Conservation (phyloP, 2,888 invertebrate species). For the Drosophila merina region DNA sequence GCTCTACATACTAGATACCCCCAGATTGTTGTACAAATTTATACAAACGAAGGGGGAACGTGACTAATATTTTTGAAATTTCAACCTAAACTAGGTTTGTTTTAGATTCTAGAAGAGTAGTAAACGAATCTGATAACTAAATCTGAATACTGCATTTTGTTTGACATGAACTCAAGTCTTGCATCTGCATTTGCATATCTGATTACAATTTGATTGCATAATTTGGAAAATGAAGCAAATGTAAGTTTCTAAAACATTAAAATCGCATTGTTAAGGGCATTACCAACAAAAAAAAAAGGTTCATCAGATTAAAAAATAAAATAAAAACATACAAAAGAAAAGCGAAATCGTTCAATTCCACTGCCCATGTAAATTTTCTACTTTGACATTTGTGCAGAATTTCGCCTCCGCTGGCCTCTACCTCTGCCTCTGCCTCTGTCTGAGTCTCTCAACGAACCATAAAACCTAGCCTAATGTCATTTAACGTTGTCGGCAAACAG, state of each 20-base stretch:
- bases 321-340: conserved; percentile 45
- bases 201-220: conserved; percentile 11
- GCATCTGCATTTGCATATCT: neutral
- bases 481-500: conserved; percentile 70
- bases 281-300: conserved; percentile 3
- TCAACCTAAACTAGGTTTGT: no score
- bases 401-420: conserved; percentile 49
- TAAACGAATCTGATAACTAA: no score
- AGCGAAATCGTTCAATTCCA: conserved; percentile 67
- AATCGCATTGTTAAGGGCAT: conserved; percentile 21
- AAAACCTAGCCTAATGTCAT: conserved; percentile 76
- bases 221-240: neutral
- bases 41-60: neutral
- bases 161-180: neutral
- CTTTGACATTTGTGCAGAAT: conserved; percentile 75
- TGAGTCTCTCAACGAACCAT: conserved; percentile 43
- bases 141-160: no score
- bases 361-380: conserved; percentile 62
- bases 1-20: neutral
- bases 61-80: neutral
- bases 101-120: no score
- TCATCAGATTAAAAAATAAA: conserved; percentile 19
- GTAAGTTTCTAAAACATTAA: conserved; percentile 24
- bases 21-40: neutral
- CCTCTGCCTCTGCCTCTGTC: neutral